Evolutionary conservation across 2,888 invertebrate genomes (phyloP).

Genomic region (Nomada fabriciana): DNA sequence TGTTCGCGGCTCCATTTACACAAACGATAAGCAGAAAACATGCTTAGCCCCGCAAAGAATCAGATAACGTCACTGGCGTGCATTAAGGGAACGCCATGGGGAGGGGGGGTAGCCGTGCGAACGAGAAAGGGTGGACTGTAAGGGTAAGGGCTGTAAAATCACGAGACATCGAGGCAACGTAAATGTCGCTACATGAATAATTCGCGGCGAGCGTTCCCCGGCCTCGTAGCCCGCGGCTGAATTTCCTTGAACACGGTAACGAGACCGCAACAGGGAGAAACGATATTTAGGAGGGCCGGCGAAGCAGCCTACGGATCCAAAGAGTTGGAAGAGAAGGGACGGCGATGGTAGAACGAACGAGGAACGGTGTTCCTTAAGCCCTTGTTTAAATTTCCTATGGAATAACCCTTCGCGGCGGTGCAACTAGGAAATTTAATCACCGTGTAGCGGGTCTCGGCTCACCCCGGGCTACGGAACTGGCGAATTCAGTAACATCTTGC

Average conservation of each 20-base stretch:
- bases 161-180: conserved; percentile 60
- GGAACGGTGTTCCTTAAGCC: conserved; percentile 56
- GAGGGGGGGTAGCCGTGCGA: background rate
- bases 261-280: conserved; percentile 67
- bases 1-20: conserved; percentile 52
- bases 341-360: conserved; percentile 16
- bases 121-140: background rate
- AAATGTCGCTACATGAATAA: conserved; percentile 65
- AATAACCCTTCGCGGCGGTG: conserved; percentile 67
- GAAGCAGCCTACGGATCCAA: conserved; percentile 35
- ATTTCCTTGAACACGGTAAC: conserved; percentile 59
- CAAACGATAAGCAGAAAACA: conserved; percentile 56
- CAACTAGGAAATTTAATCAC: conserved; percentile 73
- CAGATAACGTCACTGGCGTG: conserved; percentile 47
- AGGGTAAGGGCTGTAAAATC: conserved; percentile 46
- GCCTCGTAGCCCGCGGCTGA: conserved; percentile 51
- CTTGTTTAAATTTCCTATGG: conserved; percentile 70
- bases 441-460: conserved; percentile 66
- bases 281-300: conserved; percentile 60
- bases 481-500: conserved; percentile 75
- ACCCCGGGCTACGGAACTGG: conserved; percentile 69
- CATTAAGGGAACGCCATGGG: conserved; percentile 20
- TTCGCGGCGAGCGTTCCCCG: conserved; percentile 54
- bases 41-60: conserved; percentile 45
- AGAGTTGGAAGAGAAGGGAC: background rate